Evolutionary conservation across 2,888 invertebrate species (phyloP).

Genomic region (Lithophane socia): DNA sequence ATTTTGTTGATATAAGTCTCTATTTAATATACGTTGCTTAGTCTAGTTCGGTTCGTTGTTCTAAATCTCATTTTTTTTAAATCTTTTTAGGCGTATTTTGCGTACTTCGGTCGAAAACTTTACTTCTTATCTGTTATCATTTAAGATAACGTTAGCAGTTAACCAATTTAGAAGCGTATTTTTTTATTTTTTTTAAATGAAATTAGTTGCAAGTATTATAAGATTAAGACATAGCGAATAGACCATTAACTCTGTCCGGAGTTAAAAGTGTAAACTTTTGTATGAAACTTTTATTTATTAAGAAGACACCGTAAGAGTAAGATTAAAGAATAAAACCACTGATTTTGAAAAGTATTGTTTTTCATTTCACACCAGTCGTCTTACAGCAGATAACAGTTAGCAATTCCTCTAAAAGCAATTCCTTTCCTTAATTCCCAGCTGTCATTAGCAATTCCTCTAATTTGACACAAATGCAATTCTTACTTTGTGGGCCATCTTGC

Average conservation of each 20-base stretch:
- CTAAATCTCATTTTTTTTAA: constrained; percentile 63
- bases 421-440: no score
- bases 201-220: constrained; percentile 82
- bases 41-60: constrained; percentile 56
- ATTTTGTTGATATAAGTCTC: constrained; percentile 57
- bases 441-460: no score
- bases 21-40: constrained; percentile 44
- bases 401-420: no score
- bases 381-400: no score
- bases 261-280: constrained; percentile 81
- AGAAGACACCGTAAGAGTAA: constrained; percentile 74
- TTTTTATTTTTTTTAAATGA: constrained; percentile 77
- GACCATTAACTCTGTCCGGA: constrained; percentile 57
- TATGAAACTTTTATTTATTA: constrained; percentile 84
- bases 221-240: constrained; percentile 73
- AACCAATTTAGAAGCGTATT: constrained; percentile 76
- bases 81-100: constrained; percentile 55
- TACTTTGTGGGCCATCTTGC: no score
- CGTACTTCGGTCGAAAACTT: constrained; percentile 70
- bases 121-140: constrained; percentile 59
- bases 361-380: constrained; percentile 52
- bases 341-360: constrained; percentile 75
- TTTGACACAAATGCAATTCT: no score
- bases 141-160: constrained; percentile 65
- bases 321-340: constrained; percentile 83